phyloP scores from a whole-genome alignment of 2,888 invertebrate genomes.

The Eretmocerus hayati region DNA sequence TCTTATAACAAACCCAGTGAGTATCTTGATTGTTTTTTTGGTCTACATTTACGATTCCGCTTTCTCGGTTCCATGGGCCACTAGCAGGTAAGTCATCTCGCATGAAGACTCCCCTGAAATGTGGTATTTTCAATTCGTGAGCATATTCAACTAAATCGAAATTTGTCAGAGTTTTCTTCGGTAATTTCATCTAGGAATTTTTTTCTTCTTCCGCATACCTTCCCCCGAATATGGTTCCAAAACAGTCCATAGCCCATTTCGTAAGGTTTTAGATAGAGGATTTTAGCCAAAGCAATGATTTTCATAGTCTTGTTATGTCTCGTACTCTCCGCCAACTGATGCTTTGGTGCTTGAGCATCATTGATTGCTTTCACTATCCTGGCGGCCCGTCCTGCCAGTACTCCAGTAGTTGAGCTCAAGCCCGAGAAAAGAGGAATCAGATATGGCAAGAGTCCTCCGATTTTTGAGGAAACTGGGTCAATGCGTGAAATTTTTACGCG shows the following conservation, averaged over 20 bases:
- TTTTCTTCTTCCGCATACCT: conserved; percentile 2
- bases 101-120: conserved; percentile 21
- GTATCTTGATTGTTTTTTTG: conserved; percentile 1
- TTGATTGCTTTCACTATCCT: conserved; percentile 38
- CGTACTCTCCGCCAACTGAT: conserved; percentile 31
- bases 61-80: conserved; percentile 9
- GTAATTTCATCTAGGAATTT: conserved; percentile 21
- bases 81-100: conserved; percentile 22
- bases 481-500: not conserved
- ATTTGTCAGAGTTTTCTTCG: conserved; percentile 31
- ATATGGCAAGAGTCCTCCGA: not conserved
- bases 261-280: conserved; percentile 19
- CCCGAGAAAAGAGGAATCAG: not conserved
- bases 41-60: conserved; percentile 10
- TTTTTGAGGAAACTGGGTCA: not conserved
- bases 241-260: conserved; percentile 1
- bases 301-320: conserved; percentile 42
- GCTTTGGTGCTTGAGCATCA: conserved; percentile 32
- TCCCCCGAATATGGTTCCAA: not conserved
- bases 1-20: conserved; percentile 9
- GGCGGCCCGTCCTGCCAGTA: conserved; percentile 36
- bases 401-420: not conserved
- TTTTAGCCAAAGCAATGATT: conserved; percentile 32
- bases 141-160: conserved; percentile 25
- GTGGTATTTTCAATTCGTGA: conserved; percentile 27